Conservation (phyloP, 2,797 vertebrate genomes). For the Atherinosoma microstoma region DNA sequence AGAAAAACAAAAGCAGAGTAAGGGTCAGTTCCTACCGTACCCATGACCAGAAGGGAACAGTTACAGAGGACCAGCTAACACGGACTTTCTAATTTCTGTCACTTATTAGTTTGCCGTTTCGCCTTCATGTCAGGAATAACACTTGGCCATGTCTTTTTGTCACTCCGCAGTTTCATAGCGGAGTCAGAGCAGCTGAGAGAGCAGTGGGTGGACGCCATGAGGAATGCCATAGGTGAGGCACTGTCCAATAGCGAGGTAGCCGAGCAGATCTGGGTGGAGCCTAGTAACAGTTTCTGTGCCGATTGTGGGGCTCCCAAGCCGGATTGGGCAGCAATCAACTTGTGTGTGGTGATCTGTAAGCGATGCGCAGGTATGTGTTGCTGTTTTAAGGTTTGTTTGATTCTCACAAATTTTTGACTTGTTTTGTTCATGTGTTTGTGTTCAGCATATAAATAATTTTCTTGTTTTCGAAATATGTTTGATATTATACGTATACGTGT, state of each 20-base stretch:
- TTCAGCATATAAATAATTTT: background rate
- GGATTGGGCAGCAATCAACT: slow-evolving; percentile 95
- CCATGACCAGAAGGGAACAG: background rate
- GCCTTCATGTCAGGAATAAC: slow-evolving; percentile 46
- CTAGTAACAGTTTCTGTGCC: slow-evolving; percentile 88
- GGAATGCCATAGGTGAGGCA: slow-evolving; percentile 87
- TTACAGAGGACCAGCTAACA: background rate
- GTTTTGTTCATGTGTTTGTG: slow-evolving; percentile 72
- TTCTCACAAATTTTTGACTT: background rate
- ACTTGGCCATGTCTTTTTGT: slow-evolving; percentile 29
- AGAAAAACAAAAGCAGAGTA: slow-evolving; percentile 27
- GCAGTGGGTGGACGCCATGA: slow-evolving; percentile 93
- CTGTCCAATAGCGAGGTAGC: slow-evolving; percentile 92
- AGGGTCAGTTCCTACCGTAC: slow-evolving; percentile 6
- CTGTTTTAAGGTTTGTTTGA: background rate
- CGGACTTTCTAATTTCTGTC: background rate
- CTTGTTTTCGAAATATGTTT: background rate
- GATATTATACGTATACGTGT: no score
- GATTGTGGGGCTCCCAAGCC: slow-evolving; percentile 89
- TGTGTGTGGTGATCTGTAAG: slow-evolving; percentile 95
- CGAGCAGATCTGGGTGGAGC: slow-evolving; percentile 87
- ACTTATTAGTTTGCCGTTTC: background rate
- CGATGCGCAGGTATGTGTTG: slow-evolving; percentile 88
- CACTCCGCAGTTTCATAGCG: slow-evolving; percentile 85
- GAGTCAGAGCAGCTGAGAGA: slow-evolving; percentile 90